phyloP scores from a whole-genome alignment of 2,797 vertebrate genomes.

The Sparus aurata region DNA sequence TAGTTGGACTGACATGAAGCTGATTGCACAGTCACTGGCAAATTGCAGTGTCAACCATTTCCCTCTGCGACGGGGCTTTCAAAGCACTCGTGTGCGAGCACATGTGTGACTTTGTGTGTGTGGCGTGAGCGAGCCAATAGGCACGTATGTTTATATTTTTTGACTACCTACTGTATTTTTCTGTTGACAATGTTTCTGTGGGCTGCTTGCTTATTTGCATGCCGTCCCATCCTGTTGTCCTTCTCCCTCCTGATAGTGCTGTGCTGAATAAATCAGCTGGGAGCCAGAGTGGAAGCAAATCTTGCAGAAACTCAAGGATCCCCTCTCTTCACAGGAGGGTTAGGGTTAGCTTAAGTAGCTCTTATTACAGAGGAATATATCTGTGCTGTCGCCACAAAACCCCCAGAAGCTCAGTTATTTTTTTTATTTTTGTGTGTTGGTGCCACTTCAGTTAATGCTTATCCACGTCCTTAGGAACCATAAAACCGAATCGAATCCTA shows the following conservation, averaged over 20 bases:
- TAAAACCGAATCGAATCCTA: slow-evolving; percentile 22
- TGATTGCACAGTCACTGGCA: slow-evolving; percentile 17
- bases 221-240: slow-evolving; percentile 48
- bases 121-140: background rate
- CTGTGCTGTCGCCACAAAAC: slow-evolving; percentile 6
- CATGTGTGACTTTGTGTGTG: background rate
- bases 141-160: background rate
- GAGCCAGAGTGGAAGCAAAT: slow-evolving; percentile 36
- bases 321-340: background rate
- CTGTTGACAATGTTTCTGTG: background rate
- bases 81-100: background rate
- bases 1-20: slow-evolving; percentile 14
- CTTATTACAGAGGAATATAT: slow-evolving; percentile 38
- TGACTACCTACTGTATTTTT: slow-evolving; percentile 3
- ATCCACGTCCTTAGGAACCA: slow-evolving; percentile 8
- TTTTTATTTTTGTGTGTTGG: slow-evolving; percentile 4
- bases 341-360: background rate
- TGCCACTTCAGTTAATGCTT: slow-evolving; percentile 12
- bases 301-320: slow-evolving; percentile 38
- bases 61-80: background rate
- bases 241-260: slow-evolving; percentile 39
- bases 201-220: slow-evolving; percentile 9
- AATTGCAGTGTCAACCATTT: slow-evolving; percentile 16
- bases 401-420: background rate
- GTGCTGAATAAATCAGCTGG: slow-evolving; percentile 48